Base-by-base conservation (phyloP, 2,797 vertebrate species). In the Fundulus diaphanus region DNA sequence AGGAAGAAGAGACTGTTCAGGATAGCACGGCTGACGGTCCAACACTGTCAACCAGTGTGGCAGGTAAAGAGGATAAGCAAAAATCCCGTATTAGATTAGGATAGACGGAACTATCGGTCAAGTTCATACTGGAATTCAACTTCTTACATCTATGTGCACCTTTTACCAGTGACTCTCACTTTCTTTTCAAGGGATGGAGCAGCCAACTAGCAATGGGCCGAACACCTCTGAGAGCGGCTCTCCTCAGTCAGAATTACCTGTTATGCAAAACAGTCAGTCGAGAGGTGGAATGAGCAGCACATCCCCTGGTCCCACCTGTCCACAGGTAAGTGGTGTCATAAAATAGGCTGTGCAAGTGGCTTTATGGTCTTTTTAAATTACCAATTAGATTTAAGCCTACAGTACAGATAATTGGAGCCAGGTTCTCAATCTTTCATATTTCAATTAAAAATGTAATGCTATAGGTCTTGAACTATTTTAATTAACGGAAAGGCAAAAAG, bases 1-100 rank as follows among this genome's bases (percentile, higher is more conserved):
- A 93, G 54, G 93, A 94, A 67, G 93, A 92, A 76, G 93, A 92
- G 79, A 85, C 80, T 5, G 73, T 82, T 7, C 87, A 76, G 80
- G 92, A 92, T 51, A 18, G 69, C 33, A 20, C 67, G 35, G 71
- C 75, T 0, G 86, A 84, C 44, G 71, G 79, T 70, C 37, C 84
- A 24, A 49, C 83, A 13, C 73, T 37, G 24, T 69, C 63, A 0
- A 63, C 57, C 66, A 82, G 54, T 49, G 83, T 86, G 84, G 73
- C 91, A 87, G 93, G 94, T 94, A 80, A 61, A 82, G 82, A 44
- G 69, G 59, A n/a, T 5, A 40, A 37, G 22, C 18, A 51, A 33
- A 63, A 48, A 4, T 4, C 13, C 42, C 44, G 35, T 46, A 2
- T n/a, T 44, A 82, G 31, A 29, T 33, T 5, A 13, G 72, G 8